These are phyloP conservation scores for Heliothis virescens DNA, from an alignment of 1,140 invertebrate species.

Conservation along the genomic window DNA sequence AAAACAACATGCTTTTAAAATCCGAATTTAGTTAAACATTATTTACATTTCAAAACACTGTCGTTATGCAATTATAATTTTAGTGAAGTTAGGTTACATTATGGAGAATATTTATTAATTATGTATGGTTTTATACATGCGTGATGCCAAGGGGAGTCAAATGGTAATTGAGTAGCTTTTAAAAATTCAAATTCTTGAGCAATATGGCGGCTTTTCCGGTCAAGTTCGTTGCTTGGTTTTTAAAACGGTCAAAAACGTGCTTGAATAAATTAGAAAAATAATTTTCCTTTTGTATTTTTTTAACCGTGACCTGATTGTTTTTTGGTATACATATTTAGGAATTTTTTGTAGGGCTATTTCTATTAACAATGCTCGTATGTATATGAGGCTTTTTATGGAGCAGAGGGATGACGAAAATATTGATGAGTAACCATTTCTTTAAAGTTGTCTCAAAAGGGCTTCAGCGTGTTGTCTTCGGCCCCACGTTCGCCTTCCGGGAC, in stretches of 20 bases:
- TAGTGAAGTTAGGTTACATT: slow-evolving; percentile 2
- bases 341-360: too few relatives aligned
- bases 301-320: too few relatives aligned
- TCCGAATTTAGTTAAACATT: slow-evolving; percentile 8
- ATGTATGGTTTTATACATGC: slow-evolving; percentile 45
- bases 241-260: slow-evolving; percentile 25
- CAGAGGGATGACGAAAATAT: too few relatives aligned
- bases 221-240: slow-evolving; percentile 13
- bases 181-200: slow-evolving; percentile 49
- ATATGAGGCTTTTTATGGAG: too few relatives aligned
- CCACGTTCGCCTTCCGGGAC: too few relatives aligned
- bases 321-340: too few relatives aligned
- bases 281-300: slow-evolving; percentile 19
- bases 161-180: slow-evolving; percentile 42
- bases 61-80: slow-evolving; percentile 42
- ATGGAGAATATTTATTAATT: slow-evolving; percentile 19
- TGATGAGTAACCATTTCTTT: too few relatives aligned
- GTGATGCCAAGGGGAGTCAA: slow-evolving; percentile 24
- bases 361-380: too few relatives aligned
- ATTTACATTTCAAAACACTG: slow-evolving; percentile 19
- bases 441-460: too few relatives aligned
- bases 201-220: slow-evolving; percentile 33
- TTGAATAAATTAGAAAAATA: slow-evolving; percentile 5
- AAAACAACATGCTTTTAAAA: neutral
- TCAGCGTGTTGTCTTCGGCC: too few relatives aligned